These are phyloP conservation scores for Brenthis daphne DNA, from an alignment of 2,888 invertebrate genomes.

Conservation along the genomic window DNA sequence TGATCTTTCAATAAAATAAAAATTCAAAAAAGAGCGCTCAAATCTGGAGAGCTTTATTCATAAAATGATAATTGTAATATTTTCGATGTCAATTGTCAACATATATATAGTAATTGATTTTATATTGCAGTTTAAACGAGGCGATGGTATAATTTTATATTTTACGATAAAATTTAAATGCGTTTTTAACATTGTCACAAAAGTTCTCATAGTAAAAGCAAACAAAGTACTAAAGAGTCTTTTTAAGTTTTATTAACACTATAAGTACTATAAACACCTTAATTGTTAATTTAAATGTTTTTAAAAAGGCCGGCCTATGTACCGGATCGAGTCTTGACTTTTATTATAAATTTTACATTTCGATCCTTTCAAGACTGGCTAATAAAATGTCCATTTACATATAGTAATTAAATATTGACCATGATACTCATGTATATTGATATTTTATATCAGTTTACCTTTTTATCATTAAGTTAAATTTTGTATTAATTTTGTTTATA, in stretches of 20 bases:
- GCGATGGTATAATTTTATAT: background rate
- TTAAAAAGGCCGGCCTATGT: background rate
- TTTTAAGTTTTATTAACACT: conserved; percentile 10
- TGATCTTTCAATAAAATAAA: background rate
- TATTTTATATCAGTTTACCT: too few species aligned
- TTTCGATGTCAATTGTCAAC: conserved; percentile 3
- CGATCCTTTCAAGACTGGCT: background rate
- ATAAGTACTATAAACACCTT: conserved; percentile 7
- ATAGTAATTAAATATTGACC: too few species aligned
- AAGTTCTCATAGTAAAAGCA: background rate
- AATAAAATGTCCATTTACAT: background rate
- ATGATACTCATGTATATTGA: too few species aligned
- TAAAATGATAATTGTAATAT: conserved; percentile 4
- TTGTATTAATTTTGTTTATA: too few species aligned
- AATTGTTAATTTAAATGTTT: conserved; percentile 10
- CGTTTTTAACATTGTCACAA: conserved; percentile 3
- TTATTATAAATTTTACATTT: conserved; percentile 1
- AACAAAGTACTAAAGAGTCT: background rate
- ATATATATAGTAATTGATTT: conserved; percentile 2
- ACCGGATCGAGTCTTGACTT: background rate
- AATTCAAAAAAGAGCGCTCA: background rate
- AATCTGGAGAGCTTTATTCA: background rate
- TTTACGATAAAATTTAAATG: background rate
- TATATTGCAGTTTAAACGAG: background rate
- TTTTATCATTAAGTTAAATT: too few species aligned